Evolutionary conservation across 37 sponge, comb jelly and placozoan species (phyloP).

Genomic region (Axinella damicornis): DNA sequence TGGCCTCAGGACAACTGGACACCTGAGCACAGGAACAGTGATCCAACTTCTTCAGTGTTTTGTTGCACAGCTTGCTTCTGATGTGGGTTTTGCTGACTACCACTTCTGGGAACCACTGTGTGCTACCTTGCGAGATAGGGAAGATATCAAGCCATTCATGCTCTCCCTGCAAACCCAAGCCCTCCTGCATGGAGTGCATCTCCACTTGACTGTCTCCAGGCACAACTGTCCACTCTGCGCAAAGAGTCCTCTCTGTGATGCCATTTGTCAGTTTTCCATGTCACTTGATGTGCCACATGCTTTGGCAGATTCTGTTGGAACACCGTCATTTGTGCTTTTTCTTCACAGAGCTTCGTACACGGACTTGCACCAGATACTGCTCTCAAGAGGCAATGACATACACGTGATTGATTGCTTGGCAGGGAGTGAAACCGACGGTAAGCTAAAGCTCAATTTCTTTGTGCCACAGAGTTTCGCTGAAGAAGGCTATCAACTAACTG

Average conservation of each 20-base stretch:
- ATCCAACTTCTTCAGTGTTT: background rate
- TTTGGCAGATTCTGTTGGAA: background rate
- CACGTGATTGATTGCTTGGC: background rate
- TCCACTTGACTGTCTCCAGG: constrained; percentile 31
- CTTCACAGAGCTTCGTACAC: background rate
- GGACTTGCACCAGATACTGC: background rate
- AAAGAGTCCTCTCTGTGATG: background rate
- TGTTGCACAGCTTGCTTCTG: background rate
- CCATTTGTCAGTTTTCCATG: constrained; percentile 6
- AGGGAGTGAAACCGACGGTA: background rate
- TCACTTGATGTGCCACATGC: background rate
- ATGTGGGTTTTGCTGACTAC: background rate
- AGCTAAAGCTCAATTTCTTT: background rate
- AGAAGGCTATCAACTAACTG: background rate
- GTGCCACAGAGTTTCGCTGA: background rate
- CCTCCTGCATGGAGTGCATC: constrained; percentile 37
- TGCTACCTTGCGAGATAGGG: background rate
- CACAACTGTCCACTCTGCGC: constrained; percentile 41
- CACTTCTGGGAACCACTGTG: constrained; percentile 36
- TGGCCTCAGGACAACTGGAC: no score
- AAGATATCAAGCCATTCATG: constrained; percentile 6
- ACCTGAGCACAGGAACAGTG: constrained; percentile 25
- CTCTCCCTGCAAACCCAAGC: constrained; percentile 36
- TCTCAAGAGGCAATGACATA: background rate
- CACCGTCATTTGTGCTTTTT: background rate